phyloP scores from a whole-genome alignment of 2,113 vertebrate species.

The Monarcha castaneiventris region DNA sequence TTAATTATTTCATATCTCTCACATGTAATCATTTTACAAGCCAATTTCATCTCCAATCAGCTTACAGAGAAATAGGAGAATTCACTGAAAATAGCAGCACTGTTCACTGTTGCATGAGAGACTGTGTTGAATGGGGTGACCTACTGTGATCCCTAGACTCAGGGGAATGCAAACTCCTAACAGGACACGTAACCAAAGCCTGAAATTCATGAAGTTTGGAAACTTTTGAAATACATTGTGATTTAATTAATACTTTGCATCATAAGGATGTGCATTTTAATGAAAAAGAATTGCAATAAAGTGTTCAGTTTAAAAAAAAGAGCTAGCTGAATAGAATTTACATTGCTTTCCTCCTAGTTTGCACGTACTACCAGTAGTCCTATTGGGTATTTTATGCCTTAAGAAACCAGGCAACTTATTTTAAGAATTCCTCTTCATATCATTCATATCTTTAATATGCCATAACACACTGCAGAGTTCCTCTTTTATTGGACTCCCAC shows the following conservation, averaged over 20 bases:
- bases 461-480: not conserved
- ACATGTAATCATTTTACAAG: not conserved
- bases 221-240: constrained; percentile 2
- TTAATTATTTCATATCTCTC: constrained; percentile 19
- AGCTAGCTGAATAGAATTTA: not conserved
- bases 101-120: not conserved
- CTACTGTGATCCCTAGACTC: not conserved
- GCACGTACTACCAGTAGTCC: too few species aligned
- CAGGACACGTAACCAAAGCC: not conserved
- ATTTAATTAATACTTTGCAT: not conserved
- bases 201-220: not conserved
- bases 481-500: not conserved
- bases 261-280: not conserved
- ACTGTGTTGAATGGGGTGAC: not conserved
- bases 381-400: not conserved
- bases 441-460: not conserved
- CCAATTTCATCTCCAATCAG: not conserved
- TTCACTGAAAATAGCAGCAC: not conserved
- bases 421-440: not conserved
- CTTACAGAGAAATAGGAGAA: not conserved
- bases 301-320: not conserved
- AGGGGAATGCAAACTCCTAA: not conserved
- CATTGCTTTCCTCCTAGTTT: not conserved
- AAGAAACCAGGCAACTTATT: not conserved
- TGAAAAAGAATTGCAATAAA: not conserved